phyloP scores from a whole-genome alignment of 1,140 invertebrate genomes.

The Anagrus nilaparvatae region DNA sequence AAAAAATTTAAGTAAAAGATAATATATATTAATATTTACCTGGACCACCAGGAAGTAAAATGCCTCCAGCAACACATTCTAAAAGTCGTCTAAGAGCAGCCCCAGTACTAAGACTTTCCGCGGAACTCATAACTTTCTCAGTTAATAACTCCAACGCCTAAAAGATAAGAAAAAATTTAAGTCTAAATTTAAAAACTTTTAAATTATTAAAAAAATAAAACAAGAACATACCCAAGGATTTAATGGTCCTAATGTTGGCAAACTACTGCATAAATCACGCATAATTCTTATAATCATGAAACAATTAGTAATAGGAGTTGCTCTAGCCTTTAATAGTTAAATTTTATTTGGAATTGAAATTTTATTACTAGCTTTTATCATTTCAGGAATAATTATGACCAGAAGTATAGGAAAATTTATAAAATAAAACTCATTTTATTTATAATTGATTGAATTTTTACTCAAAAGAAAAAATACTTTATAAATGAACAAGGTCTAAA shows the following conservation, averaged over 20 bases:
- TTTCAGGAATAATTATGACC: no score
- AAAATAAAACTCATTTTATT: no score
- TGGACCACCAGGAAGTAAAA: constrained; percentile 70
- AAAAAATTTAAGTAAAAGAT: not conserved
- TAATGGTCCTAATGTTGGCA: constrained; percentile 84
- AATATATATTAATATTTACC: constrained; percentile 22
- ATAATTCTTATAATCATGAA: constrained; percentile 91
- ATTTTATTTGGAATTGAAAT: no score
- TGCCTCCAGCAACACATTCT: constrained; percentile 85
- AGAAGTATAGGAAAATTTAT: no score
- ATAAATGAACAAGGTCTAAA: no score
- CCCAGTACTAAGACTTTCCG: constrained; percentile 77
- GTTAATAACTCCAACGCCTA: constrained; percentile 90
- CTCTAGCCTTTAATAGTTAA: constrained; percentile 82
- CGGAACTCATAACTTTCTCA: constrained; percentile 86
- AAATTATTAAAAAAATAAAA: not conserved
- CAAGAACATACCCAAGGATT: constrained; percentile 69
- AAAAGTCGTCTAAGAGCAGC: constrained; percentile 86
- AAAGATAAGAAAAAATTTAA: not conserved
- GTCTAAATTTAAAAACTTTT: not conserved
- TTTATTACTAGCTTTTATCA: no score
- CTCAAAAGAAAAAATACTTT: no score
- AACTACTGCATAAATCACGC: constrained; percentile 84
- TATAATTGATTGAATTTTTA: no score
- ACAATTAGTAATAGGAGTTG: constrained; percentile 84